Evolutionary conservation across 2,888 invertebrate genomes (phyloP).

Genomic region (Darwinula stevensoni): DNA sequence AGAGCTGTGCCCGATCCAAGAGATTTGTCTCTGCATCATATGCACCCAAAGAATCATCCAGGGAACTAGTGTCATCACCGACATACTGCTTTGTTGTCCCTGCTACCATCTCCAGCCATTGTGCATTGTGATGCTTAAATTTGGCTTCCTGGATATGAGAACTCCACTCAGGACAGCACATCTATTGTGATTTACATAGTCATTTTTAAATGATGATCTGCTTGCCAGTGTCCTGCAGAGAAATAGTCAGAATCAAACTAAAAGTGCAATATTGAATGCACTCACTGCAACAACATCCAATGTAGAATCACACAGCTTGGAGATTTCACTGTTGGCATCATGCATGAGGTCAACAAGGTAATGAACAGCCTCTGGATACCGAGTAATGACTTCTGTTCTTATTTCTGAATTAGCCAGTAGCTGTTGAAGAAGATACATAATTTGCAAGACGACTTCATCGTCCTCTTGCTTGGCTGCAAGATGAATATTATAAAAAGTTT

Average conservation of each 20-base stretch:
- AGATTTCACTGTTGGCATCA: conserved; percentile 74
- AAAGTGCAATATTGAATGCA: conserved; percentile 9
- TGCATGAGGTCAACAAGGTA: conserved; percentile 91
- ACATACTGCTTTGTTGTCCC: background rate
- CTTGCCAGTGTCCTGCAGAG: background rate
- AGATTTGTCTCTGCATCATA: background rate
- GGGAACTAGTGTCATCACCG: background rate
- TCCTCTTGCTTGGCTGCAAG: conserved; percentile 62
- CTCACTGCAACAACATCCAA: conserved; percentile 72
- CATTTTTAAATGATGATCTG: background rate
- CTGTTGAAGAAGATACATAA: conserved; percentile 79
- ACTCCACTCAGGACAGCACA: conserved; percentile 67
- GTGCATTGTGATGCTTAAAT: conserved; percentile 91
- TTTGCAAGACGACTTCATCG: conserved; percentile 90
- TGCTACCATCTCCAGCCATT: conserved; percentile 90
- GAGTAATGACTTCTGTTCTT: background rate
- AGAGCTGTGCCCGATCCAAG: conserved; percentile 3
- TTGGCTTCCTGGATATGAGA: conserved; percentile 70
- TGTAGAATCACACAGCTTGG: conserved; percentile 79
- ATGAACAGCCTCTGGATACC: conserved; percentile 50
- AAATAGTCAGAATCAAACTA: background rate
- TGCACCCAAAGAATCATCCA: background rate
- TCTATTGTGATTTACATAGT: background rate
- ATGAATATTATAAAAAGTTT: conserved; percentile 4
- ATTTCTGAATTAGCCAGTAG: conserved; percentile 24